These are phyloP conservation scores for Pachyuromys duprasi DNA, from an alignment of 2,797 vertebrate genomes.

Conservation along the genomic window DNA sequence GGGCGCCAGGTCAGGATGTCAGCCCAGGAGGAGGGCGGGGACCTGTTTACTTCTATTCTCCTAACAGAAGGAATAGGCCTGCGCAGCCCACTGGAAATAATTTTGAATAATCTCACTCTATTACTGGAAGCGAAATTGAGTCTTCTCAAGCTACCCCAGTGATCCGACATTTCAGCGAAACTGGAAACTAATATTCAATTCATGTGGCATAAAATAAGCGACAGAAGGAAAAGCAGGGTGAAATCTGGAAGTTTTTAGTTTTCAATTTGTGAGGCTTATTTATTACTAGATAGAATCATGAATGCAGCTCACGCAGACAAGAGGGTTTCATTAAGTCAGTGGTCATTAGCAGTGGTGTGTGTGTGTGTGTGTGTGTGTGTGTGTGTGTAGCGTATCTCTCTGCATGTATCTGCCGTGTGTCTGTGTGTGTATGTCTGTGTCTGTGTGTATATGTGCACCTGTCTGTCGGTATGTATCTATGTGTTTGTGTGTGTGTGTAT, in stretches of 20 bases:
- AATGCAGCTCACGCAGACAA: constrained; percentile 45
- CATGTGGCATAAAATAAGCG: constrained; percentile 83
- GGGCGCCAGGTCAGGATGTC: constrained; percentile 84
- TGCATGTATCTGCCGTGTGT: neutral
- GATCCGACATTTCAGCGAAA: constrained; percentile 83
- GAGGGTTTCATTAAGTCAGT: constrained; percentile 54
- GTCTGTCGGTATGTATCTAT: neutral
- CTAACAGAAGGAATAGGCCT: constrained; percentile 88
- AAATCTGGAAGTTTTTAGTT: constrained; percentile 82
- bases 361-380: neutral
- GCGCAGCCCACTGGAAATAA: constrained; percentile 89
- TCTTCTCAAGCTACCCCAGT: constrained; percentile 85
- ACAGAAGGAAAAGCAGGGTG: constrained; percentile 83
- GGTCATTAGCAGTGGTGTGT: constrained; percentile 64
- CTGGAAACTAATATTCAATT: constrained; percentile 83
- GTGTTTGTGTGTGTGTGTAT: neutral
- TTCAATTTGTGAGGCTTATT: constrained; percentile 81
- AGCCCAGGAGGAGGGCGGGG: constrained; percentile 84
- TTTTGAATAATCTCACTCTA: constrained; percentile 90
- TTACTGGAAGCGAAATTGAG: constrained; percentile 88
- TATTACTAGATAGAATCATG: constrained; percentile 78
- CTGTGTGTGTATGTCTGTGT: neutral
- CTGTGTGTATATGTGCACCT: neutral
- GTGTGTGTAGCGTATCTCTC: neutral
- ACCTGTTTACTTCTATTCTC: constrained; percentile 89